Evolutionary conservation across 2,888 invertebrate species (phyloP), one percentile per base, ranked within the genome.

Genomic region (Leucozona laternaria): DNA sequence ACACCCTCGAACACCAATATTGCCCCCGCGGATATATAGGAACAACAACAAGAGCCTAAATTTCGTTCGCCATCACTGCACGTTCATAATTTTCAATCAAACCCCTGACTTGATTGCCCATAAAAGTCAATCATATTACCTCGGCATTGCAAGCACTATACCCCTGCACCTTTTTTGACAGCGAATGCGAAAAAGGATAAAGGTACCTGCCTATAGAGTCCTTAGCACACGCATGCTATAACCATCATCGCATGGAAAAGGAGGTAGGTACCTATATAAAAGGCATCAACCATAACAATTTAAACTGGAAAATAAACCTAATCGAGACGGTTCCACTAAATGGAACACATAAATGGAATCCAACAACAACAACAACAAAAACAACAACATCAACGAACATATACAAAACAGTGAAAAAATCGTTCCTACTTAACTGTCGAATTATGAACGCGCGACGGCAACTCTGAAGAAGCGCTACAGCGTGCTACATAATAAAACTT

Each of bases 61-160:
- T 81, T 73, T 72, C 72, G 77, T 73, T 68, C 78, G 70, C 72
- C 77, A 72, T 81, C 40, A 40, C 15, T 50, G 50, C 78, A 75
- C 78, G 70, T 53, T 77, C 73, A 78, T 86, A 78, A 86, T 86
- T 82, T 86, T 86, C 81, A 86, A 78, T 86, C 81, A 79, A 81
- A 79, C 78, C 78, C 75, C 71, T 25, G 64, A 75, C 75, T 78
- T 86, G 81, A 86, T 86, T 78, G 86, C 86, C 81, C 86, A 86
- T 86, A 86, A 86, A 82, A 86, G 81, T 86, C 86, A 82, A 86
- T 86, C 86, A 82, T 70, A 79, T 86, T 75, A 82, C 76, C 58
- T 53, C 37, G 64, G 28, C 62, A 60, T 37, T 40, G 66, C 48
- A 64, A 45, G 66, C 31, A 48, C 48, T 64, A 45, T 64, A 62